Conservation (phyloP, 2,888 invertebrate species). For the Gibbula magus region DNA sequence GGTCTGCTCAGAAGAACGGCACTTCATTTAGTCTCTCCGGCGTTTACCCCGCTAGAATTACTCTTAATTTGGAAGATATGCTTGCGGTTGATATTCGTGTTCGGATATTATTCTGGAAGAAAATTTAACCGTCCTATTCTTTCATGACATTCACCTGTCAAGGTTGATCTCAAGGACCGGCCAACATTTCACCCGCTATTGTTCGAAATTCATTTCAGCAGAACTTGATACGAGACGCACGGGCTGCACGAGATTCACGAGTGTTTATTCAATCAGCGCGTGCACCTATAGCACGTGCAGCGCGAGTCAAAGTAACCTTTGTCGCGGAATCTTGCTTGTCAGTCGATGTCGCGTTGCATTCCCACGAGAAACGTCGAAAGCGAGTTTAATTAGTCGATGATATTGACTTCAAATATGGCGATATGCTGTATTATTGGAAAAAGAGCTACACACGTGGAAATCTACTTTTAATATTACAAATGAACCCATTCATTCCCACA, state of each 20-base stretch:
- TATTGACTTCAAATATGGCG: neutral
- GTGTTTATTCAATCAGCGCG: conserved; percentile 14
- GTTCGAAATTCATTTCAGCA: conserved; percentile 12
- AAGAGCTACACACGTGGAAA: neutral
- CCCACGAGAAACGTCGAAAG: conserved; percentile 3
- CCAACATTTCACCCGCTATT: neutral
- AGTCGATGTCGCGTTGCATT: neutral
- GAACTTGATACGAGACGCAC: conserved; percentile 9
- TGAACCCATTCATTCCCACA: neutral
- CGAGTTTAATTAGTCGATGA: conserved; percentile 20
- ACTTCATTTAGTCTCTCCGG: neutral
- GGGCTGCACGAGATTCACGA: neutral
- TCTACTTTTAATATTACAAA: neutral
- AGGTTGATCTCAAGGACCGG: neutral
- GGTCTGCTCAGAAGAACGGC: neutral
- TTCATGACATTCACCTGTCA: conserved; percentile 2
- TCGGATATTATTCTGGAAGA: conserved; percentile 7
- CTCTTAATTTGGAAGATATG: conserved; percentile 15
- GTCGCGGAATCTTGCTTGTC: conserved; percentile 1
- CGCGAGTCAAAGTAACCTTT: conserved; percentile 2
- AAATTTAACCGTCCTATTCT: neutral
- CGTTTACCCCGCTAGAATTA: neutral
- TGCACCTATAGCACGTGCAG: conserved; percentile 16
- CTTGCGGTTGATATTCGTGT: conserved; percentile 8
- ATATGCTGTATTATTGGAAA: neutral